A percentile compares a stretch with the other conserved stretches of the same genome.
Evolutionary conservation across 2,797 vertebrate species (phyloP).

Genomic region (Amazona ochrocephala): DNA sequence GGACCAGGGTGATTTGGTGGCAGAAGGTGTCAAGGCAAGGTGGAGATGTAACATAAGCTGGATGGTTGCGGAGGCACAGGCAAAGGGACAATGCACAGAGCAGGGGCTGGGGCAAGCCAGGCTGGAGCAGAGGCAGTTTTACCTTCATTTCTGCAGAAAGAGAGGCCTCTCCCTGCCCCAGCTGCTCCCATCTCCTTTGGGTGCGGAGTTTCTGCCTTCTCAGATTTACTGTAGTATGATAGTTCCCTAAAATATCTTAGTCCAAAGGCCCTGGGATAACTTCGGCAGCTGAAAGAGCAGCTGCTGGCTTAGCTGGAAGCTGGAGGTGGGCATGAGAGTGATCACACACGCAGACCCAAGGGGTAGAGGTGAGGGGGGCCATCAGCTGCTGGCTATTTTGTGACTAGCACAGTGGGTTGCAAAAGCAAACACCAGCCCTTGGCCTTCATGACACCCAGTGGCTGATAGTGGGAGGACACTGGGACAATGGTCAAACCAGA

Average conservation of each 20-base stretch:
- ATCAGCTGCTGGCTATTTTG: background rate
- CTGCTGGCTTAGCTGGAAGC: constrained; percentile 23
- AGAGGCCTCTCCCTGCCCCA: background rate
- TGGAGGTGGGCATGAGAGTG: background rate
- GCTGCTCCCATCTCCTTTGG: background rate
- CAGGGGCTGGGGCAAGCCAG: background rate
- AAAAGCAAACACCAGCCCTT: background rate
- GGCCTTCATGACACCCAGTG: background rate
- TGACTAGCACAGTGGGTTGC: background rate
- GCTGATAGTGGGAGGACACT: background rate
- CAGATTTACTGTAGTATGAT: background rate
- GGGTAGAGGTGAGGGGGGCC: background rate
- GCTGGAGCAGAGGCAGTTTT: background rate
- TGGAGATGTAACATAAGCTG: background rate
- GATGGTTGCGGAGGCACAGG: background rate
- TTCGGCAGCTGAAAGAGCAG: constrained; percentile 42
- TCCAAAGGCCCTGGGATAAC: background rate
- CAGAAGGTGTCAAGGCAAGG: background rate
- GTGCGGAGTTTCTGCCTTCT: background rate
- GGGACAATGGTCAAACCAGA: background rate
- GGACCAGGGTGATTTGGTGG: background rate
- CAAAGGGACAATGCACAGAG: background rate
- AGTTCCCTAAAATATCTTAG: constrained; percentile 42
- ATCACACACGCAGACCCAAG: background rate
- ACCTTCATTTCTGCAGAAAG: background rate